phyloP scores from a whole-genome alignment of 2,113 vertebrate genomes.

The Rhineura floridana region DNA sequence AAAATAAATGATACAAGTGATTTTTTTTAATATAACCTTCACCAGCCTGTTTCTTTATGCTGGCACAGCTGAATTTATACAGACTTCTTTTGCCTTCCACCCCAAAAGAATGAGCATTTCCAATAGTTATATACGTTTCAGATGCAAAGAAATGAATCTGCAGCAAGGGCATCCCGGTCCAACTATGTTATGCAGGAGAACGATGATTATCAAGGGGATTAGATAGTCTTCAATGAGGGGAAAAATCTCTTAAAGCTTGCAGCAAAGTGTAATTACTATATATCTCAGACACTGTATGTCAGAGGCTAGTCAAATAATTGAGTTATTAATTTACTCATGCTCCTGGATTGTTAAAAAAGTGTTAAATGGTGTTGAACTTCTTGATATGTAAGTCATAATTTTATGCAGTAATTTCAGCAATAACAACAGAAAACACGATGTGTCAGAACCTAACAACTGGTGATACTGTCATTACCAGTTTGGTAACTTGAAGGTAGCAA shows the following conservation, averaged over 20 bases:
- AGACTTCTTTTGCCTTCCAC: too few relatives aligned
- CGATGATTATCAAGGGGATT: not conserved
- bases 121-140: too few relatives aligned
- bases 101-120: too few relatives aligned
- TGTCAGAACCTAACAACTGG: too few relatives aligned
- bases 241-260: not conserved
- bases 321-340: not conserved
- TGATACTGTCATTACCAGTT: too few relatives aligned
- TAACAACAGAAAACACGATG: not conserved
- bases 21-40: too few relatives aligned
- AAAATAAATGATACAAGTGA: too few relatives aligned
- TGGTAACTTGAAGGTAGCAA: not conserved
- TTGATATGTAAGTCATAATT: not conserved
- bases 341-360: not conserved
- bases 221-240: not conserved
- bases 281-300: not conserved
- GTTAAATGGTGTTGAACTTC: not conserved
- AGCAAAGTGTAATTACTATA: not conserved
- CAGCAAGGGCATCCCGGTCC: not conserved
- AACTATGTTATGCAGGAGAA: not conserved
- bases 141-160: not conserved
- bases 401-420: not conserved
- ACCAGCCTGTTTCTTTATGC: too few relatives aligned
- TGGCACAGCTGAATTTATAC: too few relatives aligned
- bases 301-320: not conserved